Evolutionary conservation across 1,140 invertebrate species (phyloP).

Genomic region (Maniola jurtina): DNA sequence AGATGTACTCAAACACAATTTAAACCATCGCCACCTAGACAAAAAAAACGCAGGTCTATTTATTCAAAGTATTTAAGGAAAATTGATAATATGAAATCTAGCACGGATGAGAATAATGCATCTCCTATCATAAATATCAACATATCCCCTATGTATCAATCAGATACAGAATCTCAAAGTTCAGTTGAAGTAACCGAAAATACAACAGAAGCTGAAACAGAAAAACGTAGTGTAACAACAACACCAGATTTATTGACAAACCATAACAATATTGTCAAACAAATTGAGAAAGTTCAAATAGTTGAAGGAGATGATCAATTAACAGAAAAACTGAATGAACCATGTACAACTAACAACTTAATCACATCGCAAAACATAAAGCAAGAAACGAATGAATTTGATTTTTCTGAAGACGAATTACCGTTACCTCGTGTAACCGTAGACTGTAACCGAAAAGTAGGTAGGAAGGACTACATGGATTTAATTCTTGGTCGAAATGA

Average conservation of each 20-base stretch:
- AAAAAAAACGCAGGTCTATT: slow-evolving; percentile 43
- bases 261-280: slow-evolving; percentile 37
- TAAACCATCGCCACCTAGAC: slow-evolving; percentile 46
- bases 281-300: slow-evolving; percentile 13
- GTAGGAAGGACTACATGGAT: slow-evolving; percentile 53
- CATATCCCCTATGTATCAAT: slow-evolving; percentile 72
- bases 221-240: slow-evolving; percentile 29
- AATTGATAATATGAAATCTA: slow-evolving; percentile 37
- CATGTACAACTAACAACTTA: slow-evolving; percentile 4
- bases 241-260: slow-evolving; percentile 59
- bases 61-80: slow-evolving; percentile 57
- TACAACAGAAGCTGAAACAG: neutral
- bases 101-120: slow-evolving; percentile 36
- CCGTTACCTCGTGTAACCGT: slow-evolving; percentile 48
- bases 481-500: slow-evolving; percentile 60
- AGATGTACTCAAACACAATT: slow-evolving; percentile 53
- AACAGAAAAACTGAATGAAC: neutral
- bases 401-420: slow-evolving; percentile 53
- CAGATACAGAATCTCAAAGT: slow-evolving; percentile 61
- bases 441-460: slow-evolving; percentile 30
- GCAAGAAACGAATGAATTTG: slow-evolving; percentile 14
- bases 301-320: slow-evolving; percentile 4
- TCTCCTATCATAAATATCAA: slow-evolving; percentile 77
- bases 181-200: slow-evolving; percentile 56
- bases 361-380: slow-evolving; percentile 11